Evolutionary conservation across 2,888 invertebrate genomes (phyloP).

Genomic region (Plusia festucae): DNA sequence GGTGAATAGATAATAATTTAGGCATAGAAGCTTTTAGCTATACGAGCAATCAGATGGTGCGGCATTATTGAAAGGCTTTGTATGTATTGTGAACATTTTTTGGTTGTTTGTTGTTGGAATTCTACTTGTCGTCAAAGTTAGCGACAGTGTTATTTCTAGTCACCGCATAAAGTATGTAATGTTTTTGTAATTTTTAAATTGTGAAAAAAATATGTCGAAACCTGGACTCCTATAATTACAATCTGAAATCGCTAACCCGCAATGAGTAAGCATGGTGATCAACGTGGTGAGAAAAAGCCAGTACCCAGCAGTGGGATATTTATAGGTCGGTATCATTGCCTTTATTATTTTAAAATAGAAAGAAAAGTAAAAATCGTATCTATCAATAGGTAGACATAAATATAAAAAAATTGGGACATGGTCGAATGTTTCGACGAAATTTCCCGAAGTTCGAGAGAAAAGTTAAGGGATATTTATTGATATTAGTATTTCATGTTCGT

Average conservation of each 20-base stretch:
- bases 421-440: conserved; percentile 14
- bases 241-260: too few species aligned
- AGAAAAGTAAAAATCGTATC: not conserved
- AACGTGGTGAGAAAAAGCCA: too few species aligned
- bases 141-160: too few species aligned
- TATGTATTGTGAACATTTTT: conserved; percentile 18
- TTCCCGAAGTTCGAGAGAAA: conserved; percentile 14
- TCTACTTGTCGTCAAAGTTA: too few species aligned
- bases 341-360: too few species aligned
- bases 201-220: too few species aligned
- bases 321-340: too few species aligned
- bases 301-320: too few species aligned
- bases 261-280: too few species aligned
- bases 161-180: too few species aligned
- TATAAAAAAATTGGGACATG: conserved; percentile 22
- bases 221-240: too few species aligned
- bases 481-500: conserved; percentile 34
- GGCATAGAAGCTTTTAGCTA: conserved; percentile 43
- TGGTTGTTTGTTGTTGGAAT: not conserved
- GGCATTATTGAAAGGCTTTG: conserved; percentile 47
- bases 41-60: conserved; percentile 28
- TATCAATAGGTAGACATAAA: not conserved
- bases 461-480: conserved; percentile 36
- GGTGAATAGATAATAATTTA: conserved; percentile 47
- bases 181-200: too few species aligned